Conservation (phyloP, 2,113 vertebrate species). For the Myrmecobius fasciatus region DNA sequence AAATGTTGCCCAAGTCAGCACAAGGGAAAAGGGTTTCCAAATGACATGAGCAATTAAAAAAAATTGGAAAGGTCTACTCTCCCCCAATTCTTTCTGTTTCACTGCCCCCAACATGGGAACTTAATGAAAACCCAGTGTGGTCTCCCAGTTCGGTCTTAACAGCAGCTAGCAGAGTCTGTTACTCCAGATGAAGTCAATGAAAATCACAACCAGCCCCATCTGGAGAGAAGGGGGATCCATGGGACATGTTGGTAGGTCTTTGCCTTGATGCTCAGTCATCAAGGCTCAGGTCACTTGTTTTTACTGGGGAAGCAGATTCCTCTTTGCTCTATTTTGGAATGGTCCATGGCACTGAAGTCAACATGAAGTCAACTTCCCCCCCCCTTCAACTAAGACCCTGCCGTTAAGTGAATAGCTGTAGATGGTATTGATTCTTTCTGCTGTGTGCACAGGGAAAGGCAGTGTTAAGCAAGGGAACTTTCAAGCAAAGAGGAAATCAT, state of each 20-base stretch:
- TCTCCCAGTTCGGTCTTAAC: neutral
- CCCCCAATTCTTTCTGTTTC: neutral
- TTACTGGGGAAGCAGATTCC: conserved; percentile 51
- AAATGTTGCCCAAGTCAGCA: neutral
- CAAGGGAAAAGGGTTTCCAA: neutral
- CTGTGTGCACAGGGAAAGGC: conserved; percentile 60
- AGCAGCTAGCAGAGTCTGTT: conserved; percentile 62
- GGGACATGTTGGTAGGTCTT: conserved; percentile 15
- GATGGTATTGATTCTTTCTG: conserved; percentile 75
- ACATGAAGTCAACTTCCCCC: conserved; percentile 61
- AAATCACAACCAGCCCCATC: conserved; percentile 29
- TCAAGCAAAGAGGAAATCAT: conserved; percentile 73
- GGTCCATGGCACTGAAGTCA: conserved; percentile 64
- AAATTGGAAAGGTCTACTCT: neutral
- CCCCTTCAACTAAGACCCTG: conserved; percentile 53
- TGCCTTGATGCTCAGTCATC: neutral
- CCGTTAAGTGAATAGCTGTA: conserved; percentile 64
- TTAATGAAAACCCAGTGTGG: conserved; percentile 21
- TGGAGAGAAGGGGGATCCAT: neutral
- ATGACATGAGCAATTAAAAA: neutral
- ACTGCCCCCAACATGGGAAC: neutral
- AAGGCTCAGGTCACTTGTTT: conserved; percentile 53
- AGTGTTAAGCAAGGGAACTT: conserved; percentile 66
- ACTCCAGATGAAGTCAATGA: neutral
- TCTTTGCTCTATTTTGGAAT: conserved; percentile 50